Percentiles rank a stretch among this genome's conserved stretches.
Conservation (phyloP, 1,140 invertebrate genomes). For the Paraescarpia echinospica region DNA sequence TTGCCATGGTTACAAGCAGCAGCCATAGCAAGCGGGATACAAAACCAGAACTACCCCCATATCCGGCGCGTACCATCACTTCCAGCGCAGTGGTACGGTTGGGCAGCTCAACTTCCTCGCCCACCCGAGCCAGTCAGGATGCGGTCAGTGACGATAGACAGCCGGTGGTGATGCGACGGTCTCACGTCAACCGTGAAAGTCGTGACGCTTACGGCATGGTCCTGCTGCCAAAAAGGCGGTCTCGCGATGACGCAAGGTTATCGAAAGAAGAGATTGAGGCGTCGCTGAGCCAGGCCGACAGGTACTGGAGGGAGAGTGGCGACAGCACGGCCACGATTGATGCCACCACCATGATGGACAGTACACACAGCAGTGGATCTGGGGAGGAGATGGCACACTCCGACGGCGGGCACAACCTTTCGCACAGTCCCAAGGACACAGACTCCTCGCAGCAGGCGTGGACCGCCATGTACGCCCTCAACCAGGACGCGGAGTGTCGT, state of each 20-base stretch:
- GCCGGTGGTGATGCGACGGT: not conserved
- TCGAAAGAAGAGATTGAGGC: constrained; percentile 26
- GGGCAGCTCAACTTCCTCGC: not conserved
- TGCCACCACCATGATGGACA: constrained; percentile 21
- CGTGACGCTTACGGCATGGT: constrained; percentile 2
- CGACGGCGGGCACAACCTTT: constrained; percentile 19
- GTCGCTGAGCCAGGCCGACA: constrained; percentile 23
- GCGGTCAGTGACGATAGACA: not conserved
- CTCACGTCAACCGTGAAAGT: not conserved
- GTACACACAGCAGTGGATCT: constrained; percentile 27
- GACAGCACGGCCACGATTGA: not conserved
- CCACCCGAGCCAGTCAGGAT: not conserved
- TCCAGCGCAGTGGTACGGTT: not conserved
- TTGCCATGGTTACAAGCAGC: constrained; percentile 9
- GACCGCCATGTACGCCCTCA: not conserved
- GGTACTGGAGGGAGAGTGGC: constrained; percentile 15
- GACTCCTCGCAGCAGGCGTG: not conserved
- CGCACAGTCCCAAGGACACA: not conserved
- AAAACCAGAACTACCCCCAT: not conserved
- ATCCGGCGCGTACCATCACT: not conserved
- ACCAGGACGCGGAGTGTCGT: not conserved
- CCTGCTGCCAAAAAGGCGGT: constrained; percentile 24
- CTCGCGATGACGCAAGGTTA: constrained; percentile 15
- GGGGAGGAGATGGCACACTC: constrained; percentile 28
- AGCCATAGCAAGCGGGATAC: constrained; percentile 11